phyloP scores from a whole-genome alignment of 2,888 invertebrate species.

The Hetaerina titia region DNA sequence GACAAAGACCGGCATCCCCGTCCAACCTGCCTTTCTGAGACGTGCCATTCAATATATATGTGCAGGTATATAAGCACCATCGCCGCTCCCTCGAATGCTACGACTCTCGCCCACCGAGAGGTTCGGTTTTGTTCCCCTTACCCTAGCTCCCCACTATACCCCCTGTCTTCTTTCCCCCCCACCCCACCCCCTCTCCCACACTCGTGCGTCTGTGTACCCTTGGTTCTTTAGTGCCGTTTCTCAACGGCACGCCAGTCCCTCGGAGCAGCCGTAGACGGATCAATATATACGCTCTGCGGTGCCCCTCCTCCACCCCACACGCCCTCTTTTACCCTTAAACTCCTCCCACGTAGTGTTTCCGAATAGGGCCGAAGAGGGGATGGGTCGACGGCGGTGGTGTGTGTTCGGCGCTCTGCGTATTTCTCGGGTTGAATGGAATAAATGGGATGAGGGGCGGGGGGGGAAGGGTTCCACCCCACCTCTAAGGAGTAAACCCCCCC shows the following conservation, averaged over 20 bases:
- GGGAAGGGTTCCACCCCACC: not conserved
- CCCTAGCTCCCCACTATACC: not conserved
- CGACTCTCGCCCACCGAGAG: not conserved
- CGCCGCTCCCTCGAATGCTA: not conserved
- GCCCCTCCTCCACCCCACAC: not conserved
- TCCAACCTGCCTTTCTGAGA: no score
- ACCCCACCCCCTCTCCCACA: not conserved
- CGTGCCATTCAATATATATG: no score
- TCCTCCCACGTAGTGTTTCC: not conserved
- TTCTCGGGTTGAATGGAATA: slow-evolving; percentile 9
- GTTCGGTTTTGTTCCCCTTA: not conserved
- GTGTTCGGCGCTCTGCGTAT: not conserved
- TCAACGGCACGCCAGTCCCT: not conserved
- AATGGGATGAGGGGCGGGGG: not conserved
- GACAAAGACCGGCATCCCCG: no score
- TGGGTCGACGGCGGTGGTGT: no score
- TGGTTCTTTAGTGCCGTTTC: slow-evolving; percentile 20
- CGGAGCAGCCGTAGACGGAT: slow-evolving; percentile 50
- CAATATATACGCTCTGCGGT: slow-evolving; percentile 46
- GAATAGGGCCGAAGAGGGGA: not conserved
- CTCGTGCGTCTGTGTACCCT: slow-evolving; percentile 32
- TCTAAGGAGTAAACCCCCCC: not conserved
- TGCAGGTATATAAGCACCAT: no score
- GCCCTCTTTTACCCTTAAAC: not conserved
- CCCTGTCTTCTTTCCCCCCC: no score